Conservation (phyloP, 2,888 invertebrate genomes). For the Craniophora ligustri region DNA sequence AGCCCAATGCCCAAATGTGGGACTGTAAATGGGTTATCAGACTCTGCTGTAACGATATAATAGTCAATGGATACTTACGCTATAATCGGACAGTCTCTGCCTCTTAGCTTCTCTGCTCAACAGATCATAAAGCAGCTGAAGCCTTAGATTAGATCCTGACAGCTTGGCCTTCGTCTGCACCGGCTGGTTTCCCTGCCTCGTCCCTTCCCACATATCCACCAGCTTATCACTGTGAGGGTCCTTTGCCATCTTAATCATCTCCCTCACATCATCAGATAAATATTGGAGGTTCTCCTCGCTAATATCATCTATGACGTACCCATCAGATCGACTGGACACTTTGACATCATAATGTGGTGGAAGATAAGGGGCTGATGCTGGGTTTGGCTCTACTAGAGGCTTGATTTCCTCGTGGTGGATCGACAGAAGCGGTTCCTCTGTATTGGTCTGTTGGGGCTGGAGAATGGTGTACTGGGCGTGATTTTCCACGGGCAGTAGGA, state of each 20-base stretch:
- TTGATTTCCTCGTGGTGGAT: slow-evolving; percentile 75
- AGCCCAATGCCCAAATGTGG: too few species aligned
- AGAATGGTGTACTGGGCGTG: slow-evolving; percentile 78
- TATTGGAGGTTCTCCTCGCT: slow-evolving; percentile 82
- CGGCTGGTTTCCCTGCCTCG: slow-evolving; percentile 70
- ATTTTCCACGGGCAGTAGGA: slow-evolving; percentile 76
- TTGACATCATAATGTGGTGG: slow-evolving; percentile 75
- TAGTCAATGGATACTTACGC: slow-evolving; percentile 75
- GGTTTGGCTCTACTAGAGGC: slow-evolving; percentile 77
- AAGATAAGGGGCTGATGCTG: slow-evolving; percentile 65
- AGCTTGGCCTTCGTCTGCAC: slow-evolving; percentile 85
- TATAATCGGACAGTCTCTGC: slow-evolving; percentile 89
- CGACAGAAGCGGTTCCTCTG: slow-evolving; percentile 73
- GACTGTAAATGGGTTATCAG: too few species aligned
- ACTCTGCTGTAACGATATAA: too few species aligned
- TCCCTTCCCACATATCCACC: slow-evolving; percentile 76
- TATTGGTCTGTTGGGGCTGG: slow-evolving; percentile 69
- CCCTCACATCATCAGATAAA: slow-evolving; percentile 76
- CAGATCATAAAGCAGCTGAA: slow-evolving; percentile 90
- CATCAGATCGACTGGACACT: slow-evolving; percentile 72
- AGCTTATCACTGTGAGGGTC: slow-evolving; percentile 75
- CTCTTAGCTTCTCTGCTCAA: slow-evolving; percentile 91
- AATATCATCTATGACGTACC: slow-evolving; percentile 67
- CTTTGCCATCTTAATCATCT: slow-evolving; percentile 79
- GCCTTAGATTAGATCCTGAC: slow-evolving; percentile 88